These are phyloP conservation scores for Trichomalopsis sarcophagae DNA, from an alignment of 1,140 invertebrate genomes.

Conservation along the genomic window DNA sequence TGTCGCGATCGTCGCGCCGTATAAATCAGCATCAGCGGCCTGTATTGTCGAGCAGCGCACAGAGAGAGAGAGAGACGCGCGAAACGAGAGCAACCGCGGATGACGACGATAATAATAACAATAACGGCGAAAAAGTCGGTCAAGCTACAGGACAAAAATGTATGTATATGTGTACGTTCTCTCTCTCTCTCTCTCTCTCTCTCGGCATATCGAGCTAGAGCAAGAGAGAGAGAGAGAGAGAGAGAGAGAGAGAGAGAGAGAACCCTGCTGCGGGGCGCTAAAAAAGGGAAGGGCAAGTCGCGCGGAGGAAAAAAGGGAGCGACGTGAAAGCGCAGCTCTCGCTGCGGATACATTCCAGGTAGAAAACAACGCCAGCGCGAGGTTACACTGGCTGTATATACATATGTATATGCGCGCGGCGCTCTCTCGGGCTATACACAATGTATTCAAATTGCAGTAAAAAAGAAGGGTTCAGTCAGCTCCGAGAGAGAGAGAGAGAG, in stretches of 20 bases:
- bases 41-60: constrained; percentile 61
- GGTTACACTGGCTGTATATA: constrained; percentile 61
- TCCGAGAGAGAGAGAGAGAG: constrained; percentile 48
- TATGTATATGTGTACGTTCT: no score
- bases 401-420: constrained; percentile 70
- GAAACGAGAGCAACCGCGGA: constrained; percentile 40
- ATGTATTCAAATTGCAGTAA: constrained; percentile 74
- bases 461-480: constrained; percentile 39
- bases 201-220: constrained; percentile 34
- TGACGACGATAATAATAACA: constrained; percentile 52
- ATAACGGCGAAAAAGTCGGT: constrained; percentile 68
- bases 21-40: constrained; percentile 74
- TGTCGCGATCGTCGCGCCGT: constrained; percentile 69
- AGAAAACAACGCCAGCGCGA: constrained; percentile 55
- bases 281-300: constrained; percentile 18
- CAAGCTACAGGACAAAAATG: constrained; percentile 70
- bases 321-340: background rate
- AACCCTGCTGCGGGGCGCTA: constrained; percentile 15
- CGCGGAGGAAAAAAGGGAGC: constrained; percentile 46
- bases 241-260: constrained; percentile 50
- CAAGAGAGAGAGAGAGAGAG: constrained; percentile 37
- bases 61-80: background rate
- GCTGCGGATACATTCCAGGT: constrained; percentile 55
- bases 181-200: background rate
- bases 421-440: constrained; percentile 64